Conservation (phyloP, 2,113 vertebrate genomes). For the Cynopterus brachyotis region DNA sequence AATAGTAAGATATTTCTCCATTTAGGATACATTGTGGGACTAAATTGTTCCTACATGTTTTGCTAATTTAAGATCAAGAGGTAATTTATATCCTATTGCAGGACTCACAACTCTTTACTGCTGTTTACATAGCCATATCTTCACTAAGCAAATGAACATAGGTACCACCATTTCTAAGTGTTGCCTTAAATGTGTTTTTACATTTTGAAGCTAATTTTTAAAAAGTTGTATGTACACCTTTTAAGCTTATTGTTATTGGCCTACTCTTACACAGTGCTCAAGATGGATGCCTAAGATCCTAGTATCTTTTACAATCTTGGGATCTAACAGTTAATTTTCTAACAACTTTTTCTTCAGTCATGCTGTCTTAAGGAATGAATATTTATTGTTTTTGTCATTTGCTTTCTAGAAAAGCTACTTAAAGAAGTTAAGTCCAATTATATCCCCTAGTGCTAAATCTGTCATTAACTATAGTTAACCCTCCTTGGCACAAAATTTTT, state of each 20-base stretch:
- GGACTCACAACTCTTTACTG: neutral
- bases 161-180: neutral
- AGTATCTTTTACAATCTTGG: neutral
- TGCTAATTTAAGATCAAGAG: constrained; percentile 41
- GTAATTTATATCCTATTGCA: neutral
- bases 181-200: constrained; percentile 10
- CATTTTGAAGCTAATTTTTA: neutral
- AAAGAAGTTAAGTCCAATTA: neutral
- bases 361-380: neutral
- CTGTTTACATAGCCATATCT: neutral
- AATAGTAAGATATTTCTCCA: neutral
- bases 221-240: neutral
- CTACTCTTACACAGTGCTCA: neutral
- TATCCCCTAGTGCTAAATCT: neutral
- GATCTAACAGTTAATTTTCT: neutral
- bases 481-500: neutral
- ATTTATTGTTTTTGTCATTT: constrained; percentile 25
- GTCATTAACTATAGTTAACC: neutral
- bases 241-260: neutral
- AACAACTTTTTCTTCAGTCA: neutral
- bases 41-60: neutral
- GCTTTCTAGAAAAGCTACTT: neutral
- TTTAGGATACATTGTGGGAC: neutral
- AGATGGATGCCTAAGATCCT: neutral
- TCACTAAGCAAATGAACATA: constrained; percentile 2